A percentile compares a stretch with the other conserved stretches of the same genome.
Evolutionary conservation across 35 echinoderm and acorn worm species (phyloP).

Genomic region (Acanthaster planci): DNA sequence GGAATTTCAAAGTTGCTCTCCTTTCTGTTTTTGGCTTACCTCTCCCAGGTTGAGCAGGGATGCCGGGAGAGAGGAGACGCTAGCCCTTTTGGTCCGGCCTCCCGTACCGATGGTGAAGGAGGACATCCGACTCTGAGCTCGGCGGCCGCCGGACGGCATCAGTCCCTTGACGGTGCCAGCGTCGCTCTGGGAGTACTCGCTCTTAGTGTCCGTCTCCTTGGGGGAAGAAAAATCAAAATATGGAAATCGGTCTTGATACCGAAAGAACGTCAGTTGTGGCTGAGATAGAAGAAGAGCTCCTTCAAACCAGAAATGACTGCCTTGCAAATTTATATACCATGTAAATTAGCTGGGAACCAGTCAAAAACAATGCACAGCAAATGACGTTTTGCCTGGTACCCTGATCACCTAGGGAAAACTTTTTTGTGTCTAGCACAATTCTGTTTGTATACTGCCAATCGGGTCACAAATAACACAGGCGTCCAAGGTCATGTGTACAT

Average conservation of each 20-base stretch:
- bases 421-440: no score
- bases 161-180: constrained; percentile 52
- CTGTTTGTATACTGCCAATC: no score
- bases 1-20: no score
- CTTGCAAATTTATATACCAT: no score
- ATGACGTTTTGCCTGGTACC: no score
- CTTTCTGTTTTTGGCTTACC: constrained; percentile 35
- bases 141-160: constrained; percentile 52
- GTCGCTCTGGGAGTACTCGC: constrained; percentile 88
- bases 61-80: constrained; percentile 86
- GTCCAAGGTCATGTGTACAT: no score
- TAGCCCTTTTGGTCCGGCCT: constrained; percentile 68
- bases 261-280: background rate
- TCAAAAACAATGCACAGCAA: no score
- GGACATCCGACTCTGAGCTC: constrained; percentile 88
- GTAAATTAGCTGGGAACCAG: no score
- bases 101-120: constrained; percentile 79
- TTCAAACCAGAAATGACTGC: no score
- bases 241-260: background rate
- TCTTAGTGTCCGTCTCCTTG: constrained; percentile 79
- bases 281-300: background rate
- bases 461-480: no score
- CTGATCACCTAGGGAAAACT: no score
- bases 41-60: constrained; percentile 97
- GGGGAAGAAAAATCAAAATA: background rate